A percentile compares a stretch with the other conserved stretches of the same genome.
These are phyloP conservation scores for Oligia latruncula DNA, from an alignment of 2,888 invertebrate genomes.

Conservation along the genomic window DNA sequence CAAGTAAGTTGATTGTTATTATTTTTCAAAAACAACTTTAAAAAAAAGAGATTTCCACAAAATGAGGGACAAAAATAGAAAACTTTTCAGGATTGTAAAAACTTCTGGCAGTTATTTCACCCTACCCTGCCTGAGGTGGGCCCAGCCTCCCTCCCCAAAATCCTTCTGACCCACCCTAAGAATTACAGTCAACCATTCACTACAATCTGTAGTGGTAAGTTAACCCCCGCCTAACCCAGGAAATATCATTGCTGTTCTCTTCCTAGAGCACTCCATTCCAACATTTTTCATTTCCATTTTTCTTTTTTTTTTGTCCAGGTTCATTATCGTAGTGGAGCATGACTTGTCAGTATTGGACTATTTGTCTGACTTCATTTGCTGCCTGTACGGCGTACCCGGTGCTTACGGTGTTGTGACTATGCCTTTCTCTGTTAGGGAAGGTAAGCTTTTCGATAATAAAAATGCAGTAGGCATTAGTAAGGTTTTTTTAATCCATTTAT, in stretches of 20 bases:
- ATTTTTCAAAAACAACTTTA: background rate
- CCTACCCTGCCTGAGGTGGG: background rate
- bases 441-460: constrained; percentile 81
- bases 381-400: constrained; percentile 99
- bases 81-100: background rate
- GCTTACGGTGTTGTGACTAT: constrained; percentile 99
- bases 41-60: background rate
- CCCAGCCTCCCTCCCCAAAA: background rate
- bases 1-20: constrained; percentile 91
- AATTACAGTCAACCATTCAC: background rate
- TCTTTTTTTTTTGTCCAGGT: constrained; percentile 89
- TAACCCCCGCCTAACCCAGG: background rate
- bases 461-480: background rate
- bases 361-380: constrained; percentile 99
- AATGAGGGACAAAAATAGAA: background rate
- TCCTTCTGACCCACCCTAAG: background rate
- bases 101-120: background rate
- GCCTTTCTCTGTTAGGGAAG: constrained; percentile 99
- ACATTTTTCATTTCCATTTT: background rate
- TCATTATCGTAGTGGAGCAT: constrained; percentile 99
- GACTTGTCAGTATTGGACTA: constrained; percentile 99
- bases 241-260: background rate
- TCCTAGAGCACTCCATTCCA: no score
- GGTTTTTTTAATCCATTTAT: background rate
- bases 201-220: background rate